Percentiles rank a stretch among this genome's conserved stretches.
These are phyloP conservation scores for Orthonychiurus folsomi DNA, from an alignment of 2,888 invertebrate species.

Conservation along the genomic window DNA sequence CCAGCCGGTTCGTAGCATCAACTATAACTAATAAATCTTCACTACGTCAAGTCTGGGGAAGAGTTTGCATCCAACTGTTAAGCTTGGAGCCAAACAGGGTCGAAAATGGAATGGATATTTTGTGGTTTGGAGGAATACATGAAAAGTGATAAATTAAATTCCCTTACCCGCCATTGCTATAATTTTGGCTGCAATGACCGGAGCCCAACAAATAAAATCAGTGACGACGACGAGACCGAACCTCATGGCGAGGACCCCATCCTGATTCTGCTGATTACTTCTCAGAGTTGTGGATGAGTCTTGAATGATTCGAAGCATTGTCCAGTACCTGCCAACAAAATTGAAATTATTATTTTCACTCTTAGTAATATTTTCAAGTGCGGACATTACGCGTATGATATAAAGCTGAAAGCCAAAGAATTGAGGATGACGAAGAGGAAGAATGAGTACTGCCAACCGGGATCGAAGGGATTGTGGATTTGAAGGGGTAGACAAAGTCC, in stretches of 20 bases:
- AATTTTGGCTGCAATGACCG: constrained; percentile 52
- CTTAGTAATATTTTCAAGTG: no score
- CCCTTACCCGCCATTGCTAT: constrained; percentile 50
- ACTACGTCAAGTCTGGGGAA: not conserved
- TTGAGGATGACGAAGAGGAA: constrained; percentile 52
- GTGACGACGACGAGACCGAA: constrained; percentile 53
- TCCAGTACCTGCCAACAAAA: no score
- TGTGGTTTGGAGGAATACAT: no score
- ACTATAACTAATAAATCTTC: not conserved
- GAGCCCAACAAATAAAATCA: constrained; percentile 55
- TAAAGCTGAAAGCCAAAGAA: constrained; percentile 51
- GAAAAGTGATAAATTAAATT: not conserved
- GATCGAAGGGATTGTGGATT: constrained; percentile 54
- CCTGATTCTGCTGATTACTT: constrained; percentile 51
- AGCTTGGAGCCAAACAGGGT: no score
- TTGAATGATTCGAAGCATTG: constrained; percentile 53
- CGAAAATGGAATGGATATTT: no score
- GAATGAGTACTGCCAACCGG: constrained; percentile 55
- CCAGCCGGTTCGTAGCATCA: no score
- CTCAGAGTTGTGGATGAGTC: constrained; percentile 53
- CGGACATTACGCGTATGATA: constrained; percentile 52
- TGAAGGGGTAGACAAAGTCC: constrained; percentile 55
- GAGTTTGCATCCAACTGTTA: no score
- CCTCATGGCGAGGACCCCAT: constrained; percentile 54
- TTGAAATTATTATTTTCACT: no score